These are phyloP conservation scores for Andrena camellia DNA, from an alignment of 2,888 invertebrate species.

Conservation along the genomic window DNA sequence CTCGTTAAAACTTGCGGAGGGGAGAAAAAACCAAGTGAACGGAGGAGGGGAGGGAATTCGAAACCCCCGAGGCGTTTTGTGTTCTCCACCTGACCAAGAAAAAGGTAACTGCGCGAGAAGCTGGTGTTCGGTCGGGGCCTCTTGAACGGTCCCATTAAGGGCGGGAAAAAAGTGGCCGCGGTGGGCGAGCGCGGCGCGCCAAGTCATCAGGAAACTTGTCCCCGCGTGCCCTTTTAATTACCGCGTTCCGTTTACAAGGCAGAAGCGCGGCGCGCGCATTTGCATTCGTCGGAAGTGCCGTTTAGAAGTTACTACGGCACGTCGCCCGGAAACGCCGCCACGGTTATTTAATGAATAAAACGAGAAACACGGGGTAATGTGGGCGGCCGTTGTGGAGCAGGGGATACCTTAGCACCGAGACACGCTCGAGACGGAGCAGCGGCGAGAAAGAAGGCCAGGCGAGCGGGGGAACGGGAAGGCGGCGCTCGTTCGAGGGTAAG, in stretches of 20 bases:
- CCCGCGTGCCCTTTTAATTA: conserved; percentile 72
- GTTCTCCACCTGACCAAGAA: not conserved
- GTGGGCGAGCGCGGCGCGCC: conserved; percentile 1
- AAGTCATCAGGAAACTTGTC: conserved; percentile 43
- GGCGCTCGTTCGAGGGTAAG: conserved; percentile 51
- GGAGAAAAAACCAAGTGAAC: not conserved
- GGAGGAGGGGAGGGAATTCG: not conserved
- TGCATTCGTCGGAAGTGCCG: conserved; percentile 76
- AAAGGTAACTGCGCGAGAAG: conserved; percentile 2
- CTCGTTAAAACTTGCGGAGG: conserved; percentile 41
- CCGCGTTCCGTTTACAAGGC: conserved; percentile 49
- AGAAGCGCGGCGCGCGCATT: conserved; percentile 63
- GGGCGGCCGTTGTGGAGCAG: not conserved
- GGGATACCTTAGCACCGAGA: conserved; percentile 3
- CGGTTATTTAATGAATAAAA: conserved; percentile 78
- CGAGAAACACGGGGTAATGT: conserved; percentile 53
- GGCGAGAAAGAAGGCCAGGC: not conserved
- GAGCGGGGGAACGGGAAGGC: conserved; percentile 28
- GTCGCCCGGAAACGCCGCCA: conserved; percentile 57
- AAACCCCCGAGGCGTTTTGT: not conserved
- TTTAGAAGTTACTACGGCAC: conserved; percentile 71
- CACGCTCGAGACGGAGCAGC: conserved; percentile 3
- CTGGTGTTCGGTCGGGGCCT: not conserved
- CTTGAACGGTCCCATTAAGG: conserved; percentile 20
- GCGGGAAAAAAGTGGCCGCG: not conserved